These are phyloP conservation scores for Allobates femoralis DNA, from an alignment of 2,797 vertebrate genomes.

Conservation along the genomic window DNA sequence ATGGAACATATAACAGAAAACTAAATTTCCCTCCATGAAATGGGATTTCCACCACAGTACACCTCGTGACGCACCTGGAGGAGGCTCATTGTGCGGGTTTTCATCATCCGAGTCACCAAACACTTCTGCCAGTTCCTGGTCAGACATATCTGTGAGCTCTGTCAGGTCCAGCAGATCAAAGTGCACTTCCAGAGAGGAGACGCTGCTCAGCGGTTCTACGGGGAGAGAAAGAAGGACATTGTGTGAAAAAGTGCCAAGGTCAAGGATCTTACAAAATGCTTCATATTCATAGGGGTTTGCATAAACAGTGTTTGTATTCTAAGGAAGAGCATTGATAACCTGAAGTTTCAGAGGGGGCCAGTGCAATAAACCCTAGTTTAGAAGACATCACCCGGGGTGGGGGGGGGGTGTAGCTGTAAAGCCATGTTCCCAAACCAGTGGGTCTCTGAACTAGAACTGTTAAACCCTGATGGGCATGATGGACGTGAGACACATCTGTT, in stretches of 20 bases:
- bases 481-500: background rate
- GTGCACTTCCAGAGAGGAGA: conserved; percentile 97
- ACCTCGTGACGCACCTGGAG: conserved; percentile 77
- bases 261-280: background rate
- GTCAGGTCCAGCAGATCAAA: conserved; percentile 97
- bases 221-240: conserved; percentile 22
- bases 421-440: no score
- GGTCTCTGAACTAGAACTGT: no score
- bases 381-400: no score
- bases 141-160: conserved; percentile 96
- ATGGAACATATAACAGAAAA: no score
- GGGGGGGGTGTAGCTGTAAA: no score
- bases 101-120: conserved; percentile 96
- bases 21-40: background rate
- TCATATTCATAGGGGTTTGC: background rate
- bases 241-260: background rate
- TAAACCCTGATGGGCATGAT: no score
- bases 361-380: background rate
- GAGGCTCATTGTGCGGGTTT: conserved; percentile 81
- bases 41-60: background rate
- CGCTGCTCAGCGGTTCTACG: conserved; percentile 95
- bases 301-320: background rate
- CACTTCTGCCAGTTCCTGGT: conserved; percentile 95
- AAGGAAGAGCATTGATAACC: background rate
- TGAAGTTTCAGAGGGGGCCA: background rate